Conservation (phyloP, 2,797 vertebrate species). For the Sebastes vulpes region DNA sequence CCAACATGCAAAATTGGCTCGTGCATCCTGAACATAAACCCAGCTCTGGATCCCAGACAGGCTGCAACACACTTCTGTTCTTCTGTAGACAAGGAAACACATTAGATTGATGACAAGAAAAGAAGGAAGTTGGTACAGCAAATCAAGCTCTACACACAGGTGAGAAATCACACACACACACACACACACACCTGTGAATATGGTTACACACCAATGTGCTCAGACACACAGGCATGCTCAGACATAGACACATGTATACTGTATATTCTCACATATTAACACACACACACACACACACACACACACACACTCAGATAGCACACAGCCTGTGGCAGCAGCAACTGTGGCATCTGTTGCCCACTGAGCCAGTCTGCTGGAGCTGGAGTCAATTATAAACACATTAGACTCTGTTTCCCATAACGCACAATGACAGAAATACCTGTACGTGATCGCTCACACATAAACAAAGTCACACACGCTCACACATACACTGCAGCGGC, state of each 20-base stretch:
- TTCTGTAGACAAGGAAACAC: not conserved
- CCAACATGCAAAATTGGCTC: not conserved
- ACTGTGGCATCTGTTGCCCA: conserved; percentile 76
- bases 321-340: conserved; percentile 51
- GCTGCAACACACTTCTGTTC: not conserved
- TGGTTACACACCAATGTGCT: not conserved
- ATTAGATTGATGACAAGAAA: conserved; percentile 2
- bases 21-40: conserved; percentile 1
- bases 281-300: conserved; percentile 11
- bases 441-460: conserved; percentile 47
- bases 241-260: not conserved
- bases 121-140: not conserved
- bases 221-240: not conserved
- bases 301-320: not conserved
- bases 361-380: conserved; percentile 72
- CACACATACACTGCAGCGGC: not conserved
- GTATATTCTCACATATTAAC: not conserved
- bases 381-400: conserved; percentile 84
- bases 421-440: conserved; percentile 72
- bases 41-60: not conserved
- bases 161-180: not conserved
- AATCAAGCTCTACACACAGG: not conserved
- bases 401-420: conserved; percentile 76
- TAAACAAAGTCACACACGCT: conserved; percentile 28
- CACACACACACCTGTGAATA: not conserved